Percentiles rank a stretch among this genome's conserved stretches.
Conservation (phyloP, 2,888 invertebrate genomes). For the Beris morrisii region DNA sequence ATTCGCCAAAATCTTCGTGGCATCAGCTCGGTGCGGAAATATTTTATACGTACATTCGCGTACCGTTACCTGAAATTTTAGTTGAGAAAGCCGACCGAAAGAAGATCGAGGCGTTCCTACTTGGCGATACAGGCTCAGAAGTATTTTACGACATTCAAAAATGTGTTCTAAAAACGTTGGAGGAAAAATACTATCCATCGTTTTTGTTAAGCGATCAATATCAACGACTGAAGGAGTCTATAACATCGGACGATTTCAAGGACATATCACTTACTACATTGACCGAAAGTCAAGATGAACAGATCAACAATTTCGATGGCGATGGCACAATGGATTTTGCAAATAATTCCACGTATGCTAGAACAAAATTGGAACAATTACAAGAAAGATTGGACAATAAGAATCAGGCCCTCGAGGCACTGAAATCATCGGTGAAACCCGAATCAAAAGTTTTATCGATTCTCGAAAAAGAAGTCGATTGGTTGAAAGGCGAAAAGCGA, state of each 20-base stretch:
- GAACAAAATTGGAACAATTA: conserved; percentile 78
- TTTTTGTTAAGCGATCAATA: conserved; percentile 87
- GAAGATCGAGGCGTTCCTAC: conserved; percentile 82
- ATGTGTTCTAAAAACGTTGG: conserved; percentile 74
- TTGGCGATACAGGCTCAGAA: conserved; percentile 85
- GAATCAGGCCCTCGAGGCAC: conserved; percentile 76
- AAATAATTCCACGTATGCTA: conserved; percentile 80
- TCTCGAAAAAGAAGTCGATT: conserved; percentile 82
- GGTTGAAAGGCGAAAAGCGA: conserved; percentile 76
- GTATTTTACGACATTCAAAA: conserved; percentile 87
- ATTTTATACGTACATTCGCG: conserved; percentile 84
- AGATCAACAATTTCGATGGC: conserved; percentile 44
- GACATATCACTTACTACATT: conserved; percentile 51
- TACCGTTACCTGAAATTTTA: conserved; percentile 78
- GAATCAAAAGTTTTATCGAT: conserved; percentile 79
- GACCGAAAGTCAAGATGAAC: conserved; percentile 47
- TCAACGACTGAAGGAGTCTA: conserved; percentile 60
- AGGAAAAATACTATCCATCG: conserved; percentile 86
- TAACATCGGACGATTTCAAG: conserved; percentile 54
- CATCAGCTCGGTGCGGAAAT: conserved; percentile 90
- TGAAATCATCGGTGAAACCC: conserved; percentile 78
- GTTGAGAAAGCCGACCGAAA: conserved; percentile 79
- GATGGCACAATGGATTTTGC: conserved; percentile 64
- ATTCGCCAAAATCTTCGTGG: conserved; percentile 73
- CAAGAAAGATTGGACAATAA: conserved; percentile 85